Percentiles rank a stretch among this genome's conserved stretches.
These are phyloP conservation scores for Clarias pachynema DNA, from an alignment of 2,797 vertebrate species.

Conservation along the genomic window DNA sequence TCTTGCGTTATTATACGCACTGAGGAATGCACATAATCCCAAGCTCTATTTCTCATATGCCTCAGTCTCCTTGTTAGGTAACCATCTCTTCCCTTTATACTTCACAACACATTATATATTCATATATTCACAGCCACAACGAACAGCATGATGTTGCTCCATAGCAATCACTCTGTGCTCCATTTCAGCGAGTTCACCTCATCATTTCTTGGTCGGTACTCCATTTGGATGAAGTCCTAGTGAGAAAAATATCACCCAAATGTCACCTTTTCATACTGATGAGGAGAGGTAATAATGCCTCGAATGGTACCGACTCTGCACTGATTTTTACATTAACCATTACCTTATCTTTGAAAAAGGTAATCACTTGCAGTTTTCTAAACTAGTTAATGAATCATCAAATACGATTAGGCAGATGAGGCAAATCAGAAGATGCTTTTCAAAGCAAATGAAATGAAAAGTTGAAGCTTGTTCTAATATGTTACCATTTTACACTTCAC, in stretches of 20 bases:
- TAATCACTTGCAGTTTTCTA: not conserved
- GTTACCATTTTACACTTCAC: not conserved
- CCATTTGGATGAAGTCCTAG: not conserved
- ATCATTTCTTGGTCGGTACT: not conserved
- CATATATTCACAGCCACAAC: slow-evolving; percentile 12
- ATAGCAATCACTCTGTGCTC: slow-evolving; percentile 11
- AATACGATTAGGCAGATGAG: not conserved
- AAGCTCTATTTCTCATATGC: not conserved
- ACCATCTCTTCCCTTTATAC: slow-evolving; percentile 11
- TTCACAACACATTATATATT: slow-evolving; percentile 17
- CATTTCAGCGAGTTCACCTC: slow-evolving; percentile 4
- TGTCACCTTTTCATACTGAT: not conserved
- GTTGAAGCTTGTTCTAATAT: not conserved
- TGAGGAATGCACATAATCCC: not conserved
- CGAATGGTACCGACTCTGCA: not conserved
- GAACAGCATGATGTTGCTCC: slow-evolving; percentile 2
- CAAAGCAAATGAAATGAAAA: not conserved
- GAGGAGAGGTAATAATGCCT: not conserved
- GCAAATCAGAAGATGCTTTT: not conserved
- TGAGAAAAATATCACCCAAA: not conserved
- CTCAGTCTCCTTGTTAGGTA: slow-evolving; percentile 2
- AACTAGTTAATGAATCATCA: not conserved
- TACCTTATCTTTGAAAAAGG: not conserved
- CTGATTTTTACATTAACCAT: not conserved
- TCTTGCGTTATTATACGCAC: not conserved